Base-by-base conservation (phyloP, 2,797 vertebrate genomes). In the Erethizon dorsatum region DNA sequence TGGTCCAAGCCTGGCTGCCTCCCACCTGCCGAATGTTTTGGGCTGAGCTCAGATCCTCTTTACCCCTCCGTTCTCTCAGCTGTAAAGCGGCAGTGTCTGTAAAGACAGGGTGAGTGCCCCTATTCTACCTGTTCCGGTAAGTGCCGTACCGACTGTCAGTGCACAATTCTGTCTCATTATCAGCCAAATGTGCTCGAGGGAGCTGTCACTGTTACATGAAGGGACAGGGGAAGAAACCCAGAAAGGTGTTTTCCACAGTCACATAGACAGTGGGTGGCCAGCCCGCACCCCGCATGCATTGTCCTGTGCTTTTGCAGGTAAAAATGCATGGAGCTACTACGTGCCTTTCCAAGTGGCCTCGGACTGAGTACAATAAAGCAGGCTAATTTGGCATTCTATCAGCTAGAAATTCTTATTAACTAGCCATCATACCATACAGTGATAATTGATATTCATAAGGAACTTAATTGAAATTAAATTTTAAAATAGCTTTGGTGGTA, bases 281-380 rank as follows among this genome's bases (percentile, higher is more conserved):
- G 41, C 11, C 45, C 22, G 41, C 59, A 0, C 14, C 20, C 26
- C 54, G 0, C 22, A 10, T 0, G 10, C 6, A 5, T 28, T 17
- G 31, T 50, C 13, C 17, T 28, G 24, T 28, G 5, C 67, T 56
- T 47, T 0, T 13, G 3, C 33, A 1, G 15, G 63, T 28, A 6
- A n/a, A 28, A n/a, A 0, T 0, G 1, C 6, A 0, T 0, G 0
- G 17, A 10, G 24, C 71, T 28, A 28, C 0, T 1, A 0, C 0
- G 0, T 0, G 69, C 75, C 50, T 61, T 37, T 52, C 50, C 0
- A 1, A 0, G 54, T 0, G 5, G 57, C 73, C 52, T 28, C 0
- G 0, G 2, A 0, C 75, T 10, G 5, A 26, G 83, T 0, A 1
- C 37, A 1, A 11, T 2, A 14, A 59, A 2, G 57, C 69, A 0